Evolutionary conservation across 2,888 invertebrate species (phyloP), one percentile per base, ranked within the genome.

Genomic region (Cremastobaeus sp.): DNA sequence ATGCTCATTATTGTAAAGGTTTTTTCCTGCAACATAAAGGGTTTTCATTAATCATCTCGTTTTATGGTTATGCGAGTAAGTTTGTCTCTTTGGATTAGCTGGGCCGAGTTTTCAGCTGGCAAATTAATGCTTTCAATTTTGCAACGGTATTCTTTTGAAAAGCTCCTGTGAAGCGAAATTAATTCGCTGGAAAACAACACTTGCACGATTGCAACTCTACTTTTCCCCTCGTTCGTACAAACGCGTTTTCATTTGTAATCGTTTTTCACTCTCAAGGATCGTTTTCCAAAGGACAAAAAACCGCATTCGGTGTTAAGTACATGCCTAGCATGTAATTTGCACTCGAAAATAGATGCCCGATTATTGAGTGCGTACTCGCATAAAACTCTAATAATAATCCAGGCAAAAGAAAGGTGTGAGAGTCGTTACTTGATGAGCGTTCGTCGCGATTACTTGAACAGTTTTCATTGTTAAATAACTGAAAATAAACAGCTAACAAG

Each of bases 1-100:
- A 92, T 99, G 99, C 92, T 99, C 99, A 92, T 98, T 99, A 92
- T 98, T 99, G 93, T 99, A 99, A 88, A 99, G 92, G 91, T 99
- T 99, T 92, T 99, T 99, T 83, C 98, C 97, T 95, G 92, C 54
- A 93, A 92, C 87, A 89, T 88, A 89, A 88, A 83, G 79, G 28
- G 25, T 32, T 30, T 45, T 11, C 8, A 37, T 20, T 43, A 65
- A 37, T 25, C 28, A 8, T 32, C 14, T 41, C 14, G 17, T 20
- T n/a, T n/a, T n/a, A n/a, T 21, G 14, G 20, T 25, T 5, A 25
- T 5, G 25, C 25, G 3, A 8, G 25, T 8, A 25, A 25, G 3
- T 25, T 25, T 8, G 8, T 25, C 25, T n/a, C n/a, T n/a, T n/a
- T n/a, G n/a, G n/a, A n/a, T n/a, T n/a, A n/a, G n/a, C n/a, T n/a